Evolutionary conservation across 2,113 vertebrate species (phyloP).

Genomic region (Ochotona curzoniae): DNA sequence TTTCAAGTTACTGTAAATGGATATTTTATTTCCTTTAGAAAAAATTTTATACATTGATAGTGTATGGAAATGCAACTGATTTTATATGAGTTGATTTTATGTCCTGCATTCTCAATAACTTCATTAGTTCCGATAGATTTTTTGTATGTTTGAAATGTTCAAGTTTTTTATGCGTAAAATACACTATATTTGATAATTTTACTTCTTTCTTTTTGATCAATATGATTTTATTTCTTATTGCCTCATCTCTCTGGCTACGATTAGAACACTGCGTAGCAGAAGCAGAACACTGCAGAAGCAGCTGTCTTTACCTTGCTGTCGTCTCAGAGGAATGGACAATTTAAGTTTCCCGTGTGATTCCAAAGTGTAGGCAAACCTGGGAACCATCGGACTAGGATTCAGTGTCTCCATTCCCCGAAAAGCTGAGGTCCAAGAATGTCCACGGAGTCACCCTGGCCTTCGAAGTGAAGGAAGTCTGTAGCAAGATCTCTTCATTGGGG

Average conservation of each 20-base stretch:
- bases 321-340: background rate
- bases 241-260: background rate
- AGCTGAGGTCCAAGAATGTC: background rate
- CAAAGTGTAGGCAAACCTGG: background rate
- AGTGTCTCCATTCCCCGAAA: background rate
- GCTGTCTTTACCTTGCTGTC: background rate
- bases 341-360: background rate
- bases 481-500: background rate
- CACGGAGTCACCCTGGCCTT: background rate
- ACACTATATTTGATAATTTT: background rate
- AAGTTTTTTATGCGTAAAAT: background rate
- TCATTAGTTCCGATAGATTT: background rate
- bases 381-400: background rate
- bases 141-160: background rate
- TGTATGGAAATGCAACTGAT: background rate
- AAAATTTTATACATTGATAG: background rate
- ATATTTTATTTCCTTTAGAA: background rate
- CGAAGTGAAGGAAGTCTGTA: background rate
- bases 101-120: background rate
- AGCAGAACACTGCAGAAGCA: background rate
- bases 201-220: background rate
- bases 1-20: background rate
- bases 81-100: background rate
- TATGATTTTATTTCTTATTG: background rate
- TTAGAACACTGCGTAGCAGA: background rate